phyloP scores from a whole-genome alignment of 2,888 invertebrate species.

The Papilio gigon region DNA sequence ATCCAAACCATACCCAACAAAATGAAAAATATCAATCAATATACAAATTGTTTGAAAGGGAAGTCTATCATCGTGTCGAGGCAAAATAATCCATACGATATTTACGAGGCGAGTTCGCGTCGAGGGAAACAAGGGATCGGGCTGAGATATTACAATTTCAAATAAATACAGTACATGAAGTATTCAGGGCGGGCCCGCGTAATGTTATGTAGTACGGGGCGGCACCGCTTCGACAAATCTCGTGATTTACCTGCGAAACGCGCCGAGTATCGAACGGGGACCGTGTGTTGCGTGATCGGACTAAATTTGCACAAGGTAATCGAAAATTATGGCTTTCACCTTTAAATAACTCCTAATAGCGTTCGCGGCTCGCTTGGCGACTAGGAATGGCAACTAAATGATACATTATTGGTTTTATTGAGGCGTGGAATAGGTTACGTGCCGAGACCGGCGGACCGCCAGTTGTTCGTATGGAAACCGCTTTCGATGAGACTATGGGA shows the following conservation, averaged over 20 bases:
- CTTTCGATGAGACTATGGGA: slow-evolving; percentile 17
- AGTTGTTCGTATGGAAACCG: slow-evolving; percentile 16
- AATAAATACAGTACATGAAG: slow-evolving; percentile 81
- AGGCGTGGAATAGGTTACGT: slow-evolving; percentile 35
- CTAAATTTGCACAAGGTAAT: slow-evolving; percentile 77
- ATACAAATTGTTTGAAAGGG: slow-evolving; percentile 32
- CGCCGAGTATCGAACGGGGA: slow-evolving; percentile 77
- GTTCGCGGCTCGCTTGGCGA: slow-evolving; percentile 41
- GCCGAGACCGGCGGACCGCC: slow-evolving; percentile 7
- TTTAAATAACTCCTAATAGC: slow-evolving; percentile 47
- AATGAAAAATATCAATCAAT: slow-evolving; percentile 27
- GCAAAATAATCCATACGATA: slow-evolving; percentile 70
- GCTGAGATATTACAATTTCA: slow-evolving; percentile 80
- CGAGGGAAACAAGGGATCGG: slow-evolving; percentile 74
- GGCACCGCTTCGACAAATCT: slow-evolving; percentile 79
- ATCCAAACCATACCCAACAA: slow-evolving; percentile 15
- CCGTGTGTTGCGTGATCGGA: slow-evolving; percentile 77
- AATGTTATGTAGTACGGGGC: slow-evolving; percentile 77
- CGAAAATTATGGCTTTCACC: slow-evolving; percentile 69
- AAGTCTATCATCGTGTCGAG: slow-evolving; percentile 65
- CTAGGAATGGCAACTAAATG: slow-evolving; percentile 38
- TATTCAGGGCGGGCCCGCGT: slow-evolving; percentile 79
- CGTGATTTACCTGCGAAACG: slow-evolving; percentile 81
- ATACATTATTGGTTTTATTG: slow-evolving; percentile 39
- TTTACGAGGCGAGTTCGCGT: slow-evolving; percentile 74